Conservation (phyloP, 1,140 invertebrate genomes). For the Zeugodacus cucurbitae region DNA sequence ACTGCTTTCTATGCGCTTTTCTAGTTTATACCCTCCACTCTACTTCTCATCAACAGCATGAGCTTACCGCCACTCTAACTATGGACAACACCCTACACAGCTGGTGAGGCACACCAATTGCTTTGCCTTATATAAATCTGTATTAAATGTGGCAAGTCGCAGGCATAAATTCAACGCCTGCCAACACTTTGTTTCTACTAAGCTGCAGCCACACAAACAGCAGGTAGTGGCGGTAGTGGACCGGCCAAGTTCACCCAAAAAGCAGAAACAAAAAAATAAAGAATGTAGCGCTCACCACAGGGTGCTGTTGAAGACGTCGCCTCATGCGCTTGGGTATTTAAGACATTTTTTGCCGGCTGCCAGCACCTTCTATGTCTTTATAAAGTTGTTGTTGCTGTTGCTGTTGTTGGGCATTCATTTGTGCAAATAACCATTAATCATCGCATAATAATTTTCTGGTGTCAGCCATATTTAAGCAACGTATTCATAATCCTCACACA, state of each 20-base stretch:
- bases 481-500: conserved; percentile 61
- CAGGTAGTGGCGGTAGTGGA: not conserved
- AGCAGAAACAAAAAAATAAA: not conserved
- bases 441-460: conserved; percentile 65
- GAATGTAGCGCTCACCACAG: not conserved
- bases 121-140: not conserved
- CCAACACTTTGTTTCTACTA: not conserved
- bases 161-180: not conserved
- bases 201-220: not conserved
- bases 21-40: not conserved
- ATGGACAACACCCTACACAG: not conserved
- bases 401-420: conserved; percentile 48
- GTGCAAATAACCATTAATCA: conserved; percentile 65
- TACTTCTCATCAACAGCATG: not conserved
- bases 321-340: not conserved
- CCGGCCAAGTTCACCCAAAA: not conserved
- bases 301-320: not conserved
- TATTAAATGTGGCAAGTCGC: not conserved
- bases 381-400: not conserved
- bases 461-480: conserved; percentile 65
- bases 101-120: not conserved
- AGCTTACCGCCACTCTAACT: not conserved
- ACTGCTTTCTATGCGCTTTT: not conserved
- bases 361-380: not conserved
- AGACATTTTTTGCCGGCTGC: not conserved